Conservation (phyloP, 2,888 invertebrate genomes). For the Amiota communis region DNA sequence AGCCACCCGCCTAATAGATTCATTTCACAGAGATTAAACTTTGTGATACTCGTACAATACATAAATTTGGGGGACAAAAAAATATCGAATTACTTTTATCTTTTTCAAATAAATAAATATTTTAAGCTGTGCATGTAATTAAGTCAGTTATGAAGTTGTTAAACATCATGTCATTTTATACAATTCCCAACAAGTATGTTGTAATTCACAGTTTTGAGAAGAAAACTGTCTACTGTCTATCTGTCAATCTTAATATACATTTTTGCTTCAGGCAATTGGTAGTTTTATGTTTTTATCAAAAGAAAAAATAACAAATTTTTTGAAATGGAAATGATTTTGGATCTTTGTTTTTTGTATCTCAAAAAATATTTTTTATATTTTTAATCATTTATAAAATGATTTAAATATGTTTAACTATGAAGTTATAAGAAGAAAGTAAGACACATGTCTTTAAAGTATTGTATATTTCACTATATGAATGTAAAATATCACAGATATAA, state of each 20-base stretch:
- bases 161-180: not conserved
- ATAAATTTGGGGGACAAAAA: not conserved
- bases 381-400: not conserved
- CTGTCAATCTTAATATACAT: conserved; percentile 11
- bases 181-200: not conserved
- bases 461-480: too few relatives aligned
- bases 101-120: conserved; percentile 11
- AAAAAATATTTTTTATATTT: not conserved
- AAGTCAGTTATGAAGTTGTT: conserved; percentile 10
- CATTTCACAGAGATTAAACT: not conserved
- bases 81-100: conserved; percentile 9
- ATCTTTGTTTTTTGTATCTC: too few relatives aligned
- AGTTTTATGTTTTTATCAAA: not conserved
- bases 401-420: not conserved
- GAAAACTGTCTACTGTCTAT: not conserved
- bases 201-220: not conserved
- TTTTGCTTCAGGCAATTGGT: not conserved
- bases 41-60: not conserved
- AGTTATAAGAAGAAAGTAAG: too few relatives aligned
- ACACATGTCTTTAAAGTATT: too few relatives aligned
- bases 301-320: too few relatives aligned
- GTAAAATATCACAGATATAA: too few relatives aligned
- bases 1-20: too few relatives aligned
- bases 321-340: too few relatives aligned
- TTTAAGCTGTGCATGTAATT: not conserved